Base-by-base conservation (phyloP, 2,797 vertebrate genomes). In the Trematomus bernacchii region DNA sequence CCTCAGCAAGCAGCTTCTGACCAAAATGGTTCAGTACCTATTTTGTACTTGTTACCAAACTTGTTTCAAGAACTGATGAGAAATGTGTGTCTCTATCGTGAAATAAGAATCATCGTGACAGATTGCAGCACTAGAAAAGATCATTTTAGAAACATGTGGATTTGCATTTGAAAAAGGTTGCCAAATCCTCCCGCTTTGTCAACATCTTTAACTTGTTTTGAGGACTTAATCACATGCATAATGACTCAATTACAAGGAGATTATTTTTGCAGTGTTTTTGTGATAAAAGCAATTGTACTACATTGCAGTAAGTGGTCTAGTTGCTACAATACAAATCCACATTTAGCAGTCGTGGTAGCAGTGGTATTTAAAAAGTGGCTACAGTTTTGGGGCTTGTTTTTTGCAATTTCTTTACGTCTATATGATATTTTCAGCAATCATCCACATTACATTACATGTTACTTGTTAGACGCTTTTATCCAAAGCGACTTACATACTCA, bases 361-460 rank as follows among this genome's bases (percentile, higher is more conserved):
- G 27, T 27, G 27, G 5, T 27, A 27, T 27, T 27, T 27, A 27
- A 27, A 27, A 27, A 27, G 27, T 37, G 33, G 1, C 33, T 37
- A 37, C 6, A 37, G 33, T 37, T 9, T 7, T 37, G 33, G 33
- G 33, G 8, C 33, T 51, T 21, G 1, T 6, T 2, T 18, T 55
- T 21, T 21, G 8, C 13, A 7, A 9, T 37, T 2, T 37, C 2
- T 9, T 37, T 37, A 37, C 33, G 8, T 37, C 33, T 8, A 55
- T 44, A 4, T 23, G 37, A 23, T 67, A 50, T 76, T 76, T 70
- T 71, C 50, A 78, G 23, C 58, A 10, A 30, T 57, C 21, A 75
- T 66, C 42, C 16, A n/a, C n/a, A n/a, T n/a, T n/a, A n/a, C n/a
- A n/a, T n/a, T n/a, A n/a, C n/a, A n/a, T n/a, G n/a, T n/a, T n/a